These are phyloP conservation scores for Tenualosa thibaudeaui DNA, from an alignment of 2,797 vertebrate genomes.

Conservation along the genomic window DNA sequence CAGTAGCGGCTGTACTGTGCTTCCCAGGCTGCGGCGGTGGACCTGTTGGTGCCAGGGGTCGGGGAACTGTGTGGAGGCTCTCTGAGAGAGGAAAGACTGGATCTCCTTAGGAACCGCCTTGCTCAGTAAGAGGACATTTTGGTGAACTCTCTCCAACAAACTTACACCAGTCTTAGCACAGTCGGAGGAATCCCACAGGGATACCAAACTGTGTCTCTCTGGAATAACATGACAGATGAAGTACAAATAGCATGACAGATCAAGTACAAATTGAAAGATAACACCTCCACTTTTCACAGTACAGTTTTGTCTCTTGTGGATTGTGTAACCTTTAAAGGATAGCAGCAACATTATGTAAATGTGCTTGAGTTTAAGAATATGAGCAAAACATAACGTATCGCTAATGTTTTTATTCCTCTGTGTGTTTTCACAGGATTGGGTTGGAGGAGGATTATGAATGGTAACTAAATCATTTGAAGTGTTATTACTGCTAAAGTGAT, in stretches of 20 bases:
- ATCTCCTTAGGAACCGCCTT: conserved; percentile 79
- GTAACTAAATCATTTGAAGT: conserved; percentile 68
- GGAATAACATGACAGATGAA: not conserved
- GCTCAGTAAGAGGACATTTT: conserved; percentile 72
- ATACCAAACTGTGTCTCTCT: not conserved
- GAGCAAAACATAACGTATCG: not conserved
- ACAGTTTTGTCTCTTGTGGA: not conserved
- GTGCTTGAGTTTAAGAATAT: not conserved
- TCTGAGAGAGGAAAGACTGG: conserved; percentile 89
- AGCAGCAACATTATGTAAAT: not conserved
- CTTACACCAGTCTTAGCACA: not conserved
- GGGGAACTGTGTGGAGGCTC: conserved; percentile 95
- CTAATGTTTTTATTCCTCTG: conserved; percentile 24
- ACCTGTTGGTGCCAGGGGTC: conserved; percentile 91
- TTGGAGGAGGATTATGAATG: conserved; percentile 84
- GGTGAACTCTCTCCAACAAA: not conserved
- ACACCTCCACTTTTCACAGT: not conserved
- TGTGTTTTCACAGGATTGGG: conserved; percentile 76
- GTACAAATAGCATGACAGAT: not conserved
- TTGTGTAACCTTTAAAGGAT: not conserved
- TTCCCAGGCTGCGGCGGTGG: conserved; percentile 89
- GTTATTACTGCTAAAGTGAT: not conserved
- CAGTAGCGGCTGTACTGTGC: conserved; percentile 5
- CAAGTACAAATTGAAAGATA: not conserved
- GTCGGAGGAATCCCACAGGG: not conserved